phyloP scores from a whole-genome alignment of 2,113 vertebrate species.

The Pavo muticus region DNA sequence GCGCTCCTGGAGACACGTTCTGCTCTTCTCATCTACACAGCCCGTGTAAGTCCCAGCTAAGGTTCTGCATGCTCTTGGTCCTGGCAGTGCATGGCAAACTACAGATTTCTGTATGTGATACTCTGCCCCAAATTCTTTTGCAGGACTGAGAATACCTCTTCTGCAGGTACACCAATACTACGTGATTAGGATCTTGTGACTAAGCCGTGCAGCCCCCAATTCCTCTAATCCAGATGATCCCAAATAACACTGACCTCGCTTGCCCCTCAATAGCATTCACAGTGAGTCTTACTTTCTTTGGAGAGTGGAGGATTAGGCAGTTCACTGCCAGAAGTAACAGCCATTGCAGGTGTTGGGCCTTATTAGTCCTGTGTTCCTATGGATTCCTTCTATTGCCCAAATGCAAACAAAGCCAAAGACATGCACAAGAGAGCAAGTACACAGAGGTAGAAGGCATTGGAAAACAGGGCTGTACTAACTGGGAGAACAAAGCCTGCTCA shows the following conservation, averaged over 20 bases:
- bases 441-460: background rate
- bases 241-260: background rate
- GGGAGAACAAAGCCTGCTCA: background rate
- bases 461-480: background rate
- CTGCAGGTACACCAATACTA: background rate
- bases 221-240: background rate
- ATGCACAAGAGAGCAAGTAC: background rate
- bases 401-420: background rate
- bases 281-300: background rate
- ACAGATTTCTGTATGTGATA: rapidly evolving
- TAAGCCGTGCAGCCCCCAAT: background rate
- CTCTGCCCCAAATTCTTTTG: background rate
- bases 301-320: background rate
- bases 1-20: background rate
- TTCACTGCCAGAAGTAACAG: background rate
- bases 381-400: background rate
- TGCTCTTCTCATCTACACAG: background rate
- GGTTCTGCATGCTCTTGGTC: background rate
- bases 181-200: background rate
- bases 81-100: background rate
- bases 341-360: background rate
- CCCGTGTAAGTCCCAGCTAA: background rate
- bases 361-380: background rate
- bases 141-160: background rate
- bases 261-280: background rate